Percentiles rank a stretch among this genome's conserved stretches.
Conservation (phyloP, 2,113 vertebrate genomes). For the Hemichromis elongatus region DNA sequence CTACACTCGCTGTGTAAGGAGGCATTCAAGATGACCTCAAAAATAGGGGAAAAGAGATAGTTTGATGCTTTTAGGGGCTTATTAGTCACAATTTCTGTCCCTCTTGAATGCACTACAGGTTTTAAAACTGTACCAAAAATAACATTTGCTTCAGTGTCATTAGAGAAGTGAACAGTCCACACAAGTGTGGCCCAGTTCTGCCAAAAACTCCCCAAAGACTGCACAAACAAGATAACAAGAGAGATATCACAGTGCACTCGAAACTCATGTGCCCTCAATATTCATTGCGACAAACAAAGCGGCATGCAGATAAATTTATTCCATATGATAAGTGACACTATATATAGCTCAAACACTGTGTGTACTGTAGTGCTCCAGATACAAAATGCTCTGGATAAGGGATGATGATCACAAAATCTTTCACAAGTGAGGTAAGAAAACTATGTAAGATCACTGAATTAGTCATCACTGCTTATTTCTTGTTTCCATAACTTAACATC, state of each 20-base stretch:
- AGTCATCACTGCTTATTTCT: neutral
- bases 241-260: constrained; percentile 20
- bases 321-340: constrained; percentile 37
- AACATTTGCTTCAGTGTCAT: constrained; percentile 51
- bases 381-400: neutral
- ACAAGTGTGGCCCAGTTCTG: constrained; percentile 61
- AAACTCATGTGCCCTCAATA: constrained; percentile 50
- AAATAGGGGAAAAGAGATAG: neutral
- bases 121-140: constrained; percentile 43
- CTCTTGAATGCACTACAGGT: constrained; percentile 47
- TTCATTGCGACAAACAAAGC: constrained; percentile 34
- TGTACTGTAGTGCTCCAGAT: constrained; percentile 5
- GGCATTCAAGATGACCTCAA: constrained; percentile 20
- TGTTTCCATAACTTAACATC: neutral
- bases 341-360: constrained; percentile 28
- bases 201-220: constrained; percentile 59
- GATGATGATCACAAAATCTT: neutral
- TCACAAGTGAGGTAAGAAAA: neutral
- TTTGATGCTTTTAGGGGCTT: constrained; percentile 8
- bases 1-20: neutral
- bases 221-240: constrained; percentile 58
- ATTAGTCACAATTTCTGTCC: constrained; percentile 45
- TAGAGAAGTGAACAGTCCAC: constrained; percentile 33
- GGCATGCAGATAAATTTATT: constrained; percentile 39
- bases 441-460: neutral